These are phyloP conservation scores for Sebastes glaucus DNA, from an alignment of 2,797 vertebrate species.

Conservation along the genomic window DNA sequence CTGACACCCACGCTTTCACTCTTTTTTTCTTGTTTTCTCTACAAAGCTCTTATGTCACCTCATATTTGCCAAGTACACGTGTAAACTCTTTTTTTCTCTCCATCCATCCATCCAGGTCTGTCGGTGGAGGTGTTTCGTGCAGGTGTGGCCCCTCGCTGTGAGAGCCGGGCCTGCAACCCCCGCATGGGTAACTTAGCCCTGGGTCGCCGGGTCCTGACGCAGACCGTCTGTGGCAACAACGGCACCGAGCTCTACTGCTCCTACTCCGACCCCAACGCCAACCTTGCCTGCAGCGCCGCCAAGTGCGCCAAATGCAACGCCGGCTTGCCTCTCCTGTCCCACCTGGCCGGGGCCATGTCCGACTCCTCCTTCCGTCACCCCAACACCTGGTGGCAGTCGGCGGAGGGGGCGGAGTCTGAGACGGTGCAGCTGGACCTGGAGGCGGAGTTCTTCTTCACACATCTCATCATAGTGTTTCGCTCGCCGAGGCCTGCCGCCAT, in stretches of 20 bases:
- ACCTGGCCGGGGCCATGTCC: conserved; percentile 90
- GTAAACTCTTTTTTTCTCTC: not conserved
- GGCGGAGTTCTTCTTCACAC: conserved; percentile 95
- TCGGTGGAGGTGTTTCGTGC: conserved; percentile 58
- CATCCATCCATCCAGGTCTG: conserved; percentile 67
- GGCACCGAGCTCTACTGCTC: conserved; percentile 87
- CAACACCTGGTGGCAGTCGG: conserved; percentile 97
- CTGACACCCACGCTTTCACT: not conserved
- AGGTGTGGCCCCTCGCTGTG: conserved; percentile 85
- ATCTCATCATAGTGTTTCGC: conserved; percentile 94
- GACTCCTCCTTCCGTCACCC: conserved; percentile 95
- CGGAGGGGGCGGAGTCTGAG: conserved; percentile 81
- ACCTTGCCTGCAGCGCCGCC: conserved; percentile 72
- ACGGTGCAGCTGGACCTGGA: conserved; percentile 93
- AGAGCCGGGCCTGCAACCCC: conserved; percentile 93
- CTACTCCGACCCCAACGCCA: conserved; percentile 76
- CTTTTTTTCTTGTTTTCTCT: not conserved
- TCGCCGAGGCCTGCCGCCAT: conserved; percentile 93
- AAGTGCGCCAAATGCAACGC: conserved; percentile 88
- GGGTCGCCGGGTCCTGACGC: conserved; percentile 87
- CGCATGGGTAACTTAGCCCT: conserved; percentile 94
- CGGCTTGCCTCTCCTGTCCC: conserved; percentile 83
- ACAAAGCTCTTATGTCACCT: not conserved
- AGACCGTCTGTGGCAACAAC: conserved; percentile 88
- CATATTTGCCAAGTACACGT: not conserved